Conservation (phyloP, 2,888 invertebrate species). For the Spicauda simplicius region DNA sequence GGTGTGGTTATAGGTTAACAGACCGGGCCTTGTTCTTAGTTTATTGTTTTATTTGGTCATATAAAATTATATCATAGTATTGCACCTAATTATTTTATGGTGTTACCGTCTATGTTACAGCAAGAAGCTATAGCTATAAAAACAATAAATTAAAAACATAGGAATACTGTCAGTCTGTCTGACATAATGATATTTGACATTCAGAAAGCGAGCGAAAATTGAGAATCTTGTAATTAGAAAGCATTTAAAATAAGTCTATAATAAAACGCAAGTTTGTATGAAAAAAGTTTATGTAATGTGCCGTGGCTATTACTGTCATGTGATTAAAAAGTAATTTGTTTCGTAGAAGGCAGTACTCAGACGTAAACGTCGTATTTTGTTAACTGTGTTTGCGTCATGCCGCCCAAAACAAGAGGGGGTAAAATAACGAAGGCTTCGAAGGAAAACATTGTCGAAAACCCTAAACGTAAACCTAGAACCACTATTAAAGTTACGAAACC, state of each 20-base stretch:
- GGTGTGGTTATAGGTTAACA: too few species aligned
- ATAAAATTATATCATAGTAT: too few species aligned
- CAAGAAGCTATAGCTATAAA: too few species aligned
- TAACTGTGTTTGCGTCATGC: conserved; percentile 57
- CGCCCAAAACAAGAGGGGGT: conserved; percentile 64
- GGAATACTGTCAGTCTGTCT: too few species aligned
- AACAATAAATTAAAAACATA: too few species aligned
- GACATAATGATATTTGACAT: conserved; percentile 1
- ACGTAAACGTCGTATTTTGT: conserved; percentile 8
- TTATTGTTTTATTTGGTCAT: too few species aligned
- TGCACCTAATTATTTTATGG: too few species aligned
- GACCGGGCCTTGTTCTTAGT: too few species aligned
- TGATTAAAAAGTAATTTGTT: neutral
- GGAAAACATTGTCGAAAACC: conserved; percentile 58
- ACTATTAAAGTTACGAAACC: conserved; percentile 49
- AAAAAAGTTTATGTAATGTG: neutral
- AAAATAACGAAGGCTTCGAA: conserved; percentile 60
- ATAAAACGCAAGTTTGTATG: neutral
- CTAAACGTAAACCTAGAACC: conserved; percentile 50
- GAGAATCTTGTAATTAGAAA: neutral
- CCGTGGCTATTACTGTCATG: neutral
- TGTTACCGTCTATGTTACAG: too few species aligned
- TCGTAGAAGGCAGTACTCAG: neutral
- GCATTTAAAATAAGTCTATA: neutral
- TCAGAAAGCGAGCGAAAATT: conserved; percentile 44